Percentiles rank a stretch among this genome's conserved stretches.
Conservation (phyloP, 2,888 invertebrate genomes). For the Leucania comma region DNA sequence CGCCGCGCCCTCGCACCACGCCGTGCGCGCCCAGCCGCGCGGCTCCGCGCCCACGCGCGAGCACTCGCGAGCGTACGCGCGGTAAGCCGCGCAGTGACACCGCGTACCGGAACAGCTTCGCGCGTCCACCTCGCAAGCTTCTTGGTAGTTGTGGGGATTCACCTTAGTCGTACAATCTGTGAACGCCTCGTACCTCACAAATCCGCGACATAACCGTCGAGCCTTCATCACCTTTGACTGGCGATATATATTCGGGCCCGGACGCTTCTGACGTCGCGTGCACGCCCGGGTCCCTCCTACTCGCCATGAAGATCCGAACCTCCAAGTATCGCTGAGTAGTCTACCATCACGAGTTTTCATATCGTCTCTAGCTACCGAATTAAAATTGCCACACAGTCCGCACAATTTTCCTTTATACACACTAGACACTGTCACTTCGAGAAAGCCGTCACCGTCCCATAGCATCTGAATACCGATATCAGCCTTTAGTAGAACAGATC, state of each 20-base stretch:
- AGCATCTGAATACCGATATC: constrained; percentile 95
- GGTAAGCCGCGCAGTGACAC: constrained; percentile 97
- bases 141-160: constrained; percentile 95
- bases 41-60: constrained; percentile 94
- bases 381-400: constrained; percentile 98
- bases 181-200: constrained; percentile 91
- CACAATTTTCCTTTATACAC: constrained; percentile 94
- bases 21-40: constrained; percentile 93
- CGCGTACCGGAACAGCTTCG: constrained; percentile 95
- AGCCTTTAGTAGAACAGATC: constrained; percentile 92
- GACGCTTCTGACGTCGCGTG: constrained; percentile 90
- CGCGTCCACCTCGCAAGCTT: constrained; percentile 96
- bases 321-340: constrained; percentile 92
- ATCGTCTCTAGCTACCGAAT: constrained; percentile 96
- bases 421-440: constrained; percentile 95
- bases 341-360: constrained; percentile 93
- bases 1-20: constrained; percentile 91
- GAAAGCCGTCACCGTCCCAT: constrained; percentile 98
- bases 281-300: constrained; percentile 95
- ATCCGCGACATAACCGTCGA: constrained; percentile 88
- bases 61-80: constrained; percentile 97
- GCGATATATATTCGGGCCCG: constrained; percentile 83
- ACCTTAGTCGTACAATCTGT: constrained; percentile 95
- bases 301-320: constrained; percentile 97
- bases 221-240: constrained; percentile 86